Percentiles rank a stretch among this genome's conserved stretches.
phyloP scores from a whole-genome alignment of 2,113 vertebrate genomes.

The Trogon surrucura region DNA sequence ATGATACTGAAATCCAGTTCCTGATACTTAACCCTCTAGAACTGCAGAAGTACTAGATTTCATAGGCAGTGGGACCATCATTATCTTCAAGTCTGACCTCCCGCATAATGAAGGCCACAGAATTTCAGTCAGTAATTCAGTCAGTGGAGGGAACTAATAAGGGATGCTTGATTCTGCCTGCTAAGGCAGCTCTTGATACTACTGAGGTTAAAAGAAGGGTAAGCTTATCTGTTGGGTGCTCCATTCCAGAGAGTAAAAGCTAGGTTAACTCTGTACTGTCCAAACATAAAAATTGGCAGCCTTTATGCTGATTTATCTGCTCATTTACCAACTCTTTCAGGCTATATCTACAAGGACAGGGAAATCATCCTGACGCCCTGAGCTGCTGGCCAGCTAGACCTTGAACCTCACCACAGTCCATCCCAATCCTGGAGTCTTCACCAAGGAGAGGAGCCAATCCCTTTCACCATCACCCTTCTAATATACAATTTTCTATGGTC shows the following conservation, averaged over 20 bases:
- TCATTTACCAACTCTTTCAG: background rate
- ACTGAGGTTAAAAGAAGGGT: background rate
- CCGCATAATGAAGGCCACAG: background rate
- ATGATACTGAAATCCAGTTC: background rate
- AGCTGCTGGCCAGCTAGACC: background rate
- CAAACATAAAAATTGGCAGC: background rate
- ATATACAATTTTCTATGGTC: background rate
- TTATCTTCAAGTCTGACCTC: conserved; percentile 10
- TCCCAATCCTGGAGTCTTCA: background rate
- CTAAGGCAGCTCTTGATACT: conserved; percentile 21
- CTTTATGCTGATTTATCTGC: background rate
- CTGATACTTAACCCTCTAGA: conserved; percentile 3
- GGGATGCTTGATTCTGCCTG: background rate
- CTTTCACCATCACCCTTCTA: background rate
- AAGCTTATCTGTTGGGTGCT: background rate
- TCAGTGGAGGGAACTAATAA: background rate
- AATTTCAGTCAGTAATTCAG: background rate
- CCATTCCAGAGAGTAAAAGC: background rate
- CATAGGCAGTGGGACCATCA: background rate
- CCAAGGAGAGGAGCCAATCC: background rate
- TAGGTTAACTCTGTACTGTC: background rate
- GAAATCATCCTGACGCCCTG: background rate
- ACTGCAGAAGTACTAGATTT: background rate
- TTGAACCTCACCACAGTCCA: background rate
- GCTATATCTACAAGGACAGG: background rate